Base-by-base conservation (phyloP, 2,797 vertebrate genomes). In the Lacerta bilineata region DNA sequence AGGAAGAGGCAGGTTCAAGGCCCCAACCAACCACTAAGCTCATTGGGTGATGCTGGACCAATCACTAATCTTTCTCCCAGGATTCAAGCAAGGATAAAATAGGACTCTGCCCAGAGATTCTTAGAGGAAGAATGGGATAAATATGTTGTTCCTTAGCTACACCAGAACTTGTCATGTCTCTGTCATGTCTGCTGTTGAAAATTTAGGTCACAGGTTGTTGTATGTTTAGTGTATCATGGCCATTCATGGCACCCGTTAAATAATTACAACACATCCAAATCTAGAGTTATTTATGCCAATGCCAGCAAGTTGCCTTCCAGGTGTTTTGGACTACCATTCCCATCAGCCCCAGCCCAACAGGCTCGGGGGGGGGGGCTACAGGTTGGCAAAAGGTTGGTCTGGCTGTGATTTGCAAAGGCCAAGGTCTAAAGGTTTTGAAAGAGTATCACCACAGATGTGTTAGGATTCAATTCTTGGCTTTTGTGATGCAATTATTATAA, bases 401-500 rank as follows among this genome's bases (percentile, higher is more conserved):
- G 20, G 61, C 76, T 46, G 43, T 27, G n/a, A 15, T 55, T 55
- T 27, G 29, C 76, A n/a, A n/a, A 78, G 46, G 27, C 2, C 76
- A 79, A 20, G 46, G 8, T 55, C 46, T 17, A 33, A n/a, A 79
- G 20, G 17, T 7, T 29, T 55, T 29, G 50, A 4, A 27, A 13
- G 29, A 75, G 41, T 20, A 25, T 64, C 36, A 75, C 23, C 43
- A 79, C 36, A 66, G 9, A 39, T 27, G n/a, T 29, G 13, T 71
- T 20, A n/a, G 2, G 20, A 27, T 27, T 8, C 27, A 4, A 43
- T n/a, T n/a, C 23, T 50, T 80, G 5, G 66, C 23, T 29, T n/a
- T 68, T 33, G 4, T 0, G 8, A 25, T 0, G 1, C 29, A 39
- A 55, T 55, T 46, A 15, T 18, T 27, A 36, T 27, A 6, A 36